phyloP scores from a whole-genome alignment of 2,113 vertebrate genomes.

The Labeo catla region DNA sequence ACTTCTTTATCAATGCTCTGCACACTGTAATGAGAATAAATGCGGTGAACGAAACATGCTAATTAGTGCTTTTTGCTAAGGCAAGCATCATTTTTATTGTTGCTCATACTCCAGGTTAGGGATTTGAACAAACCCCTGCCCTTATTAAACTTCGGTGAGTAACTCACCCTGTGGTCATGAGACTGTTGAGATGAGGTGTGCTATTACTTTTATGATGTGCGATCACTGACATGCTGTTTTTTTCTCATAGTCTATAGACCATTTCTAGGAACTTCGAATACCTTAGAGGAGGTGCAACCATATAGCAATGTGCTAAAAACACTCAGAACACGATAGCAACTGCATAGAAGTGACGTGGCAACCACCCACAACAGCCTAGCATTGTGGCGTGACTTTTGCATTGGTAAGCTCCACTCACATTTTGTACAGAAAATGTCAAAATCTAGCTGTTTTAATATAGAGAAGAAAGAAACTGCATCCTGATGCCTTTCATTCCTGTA shows the following conservation, averaged over 20 bases:
- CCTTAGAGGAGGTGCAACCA: neutral
- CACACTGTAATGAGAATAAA: neutral
- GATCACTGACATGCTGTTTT: neutral
- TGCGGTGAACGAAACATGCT: neutral
- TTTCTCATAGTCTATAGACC: too few species aligned
- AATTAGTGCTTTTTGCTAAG: constrained; percentile 4
- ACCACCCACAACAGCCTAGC: constrained; percentile 22
- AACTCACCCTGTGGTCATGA: neutral
- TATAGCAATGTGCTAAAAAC: constrained; percentile 14
- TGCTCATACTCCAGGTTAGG: neutral
- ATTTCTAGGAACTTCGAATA: neutral
- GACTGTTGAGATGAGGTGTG: neutral
- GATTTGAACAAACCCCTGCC: neutral
- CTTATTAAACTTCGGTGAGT: neutral
- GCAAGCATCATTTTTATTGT: neutral
- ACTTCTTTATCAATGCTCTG: neutral
- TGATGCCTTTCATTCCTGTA: neutral
- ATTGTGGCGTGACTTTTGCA: neutral
- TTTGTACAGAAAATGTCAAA: neutral
- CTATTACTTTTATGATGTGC: neutral
- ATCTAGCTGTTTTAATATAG: neutral
- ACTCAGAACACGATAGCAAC: constrained; percentile 5
- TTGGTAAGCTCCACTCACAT: neutral
- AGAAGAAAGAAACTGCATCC: neutral
- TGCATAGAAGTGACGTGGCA: constrained; percentile 5